A percentile compares a stretch with the other conserved stretches of the same genome.
These are phyloP conservation scores for Calycopis cecrops DNA, from an alignment of 1,140 invertebrate species.

Conservation along the genomic window DNA sequence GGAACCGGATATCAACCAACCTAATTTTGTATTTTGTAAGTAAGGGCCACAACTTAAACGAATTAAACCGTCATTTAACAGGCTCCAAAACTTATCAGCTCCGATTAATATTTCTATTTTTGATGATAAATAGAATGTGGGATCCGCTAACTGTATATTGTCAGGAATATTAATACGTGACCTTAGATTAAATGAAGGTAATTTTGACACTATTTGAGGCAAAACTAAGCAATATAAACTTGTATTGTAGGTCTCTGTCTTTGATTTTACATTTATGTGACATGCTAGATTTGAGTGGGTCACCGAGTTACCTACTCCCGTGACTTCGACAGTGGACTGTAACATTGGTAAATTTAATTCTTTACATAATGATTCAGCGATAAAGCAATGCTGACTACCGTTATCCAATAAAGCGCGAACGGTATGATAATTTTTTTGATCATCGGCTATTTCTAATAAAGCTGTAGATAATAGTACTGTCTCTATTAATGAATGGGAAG, in stretches of 20 bases:
- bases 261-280: constrained; percentile 20
- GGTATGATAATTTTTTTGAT: constrained; percentile 15
- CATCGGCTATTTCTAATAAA: constrained; percentile 18
- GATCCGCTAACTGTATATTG: constrained; percentile 24
- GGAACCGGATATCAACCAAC: constrained; percentile 32
- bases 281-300: constrained; percentile 17
- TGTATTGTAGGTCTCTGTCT: constrained; percentile 16
- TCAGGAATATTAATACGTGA: constrained; percentile 10
- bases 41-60: constrained; percentile 23
- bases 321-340: constrained; percentile 23
- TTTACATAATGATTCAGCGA: constrained; percentile 17
- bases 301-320: constrained; percentile 20
- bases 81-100: constrained; percentile 33
- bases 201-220: constrained; percentile 9
- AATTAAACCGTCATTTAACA: constrained; percentile 26
- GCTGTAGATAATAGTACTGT: constrained; percentile 19
- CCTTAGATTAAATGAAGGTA: background rate
- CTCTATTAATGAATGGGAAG: no score
- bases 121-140: constrained; percentile 17
- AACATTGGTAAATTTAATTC: constrained; percentile 16
- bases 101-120: constrained; percentile 32
- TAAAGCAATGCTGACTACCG: constrained; percentile 26
- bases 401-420: constrained; percentile 21
- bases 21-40: constrained; percentile 32
- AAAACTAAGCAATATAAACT: constrained; percentile 21